Base-by-base conservation (phyloP, 2,888 invertebrate species). In the Philhelius pedissequus region DNA sequence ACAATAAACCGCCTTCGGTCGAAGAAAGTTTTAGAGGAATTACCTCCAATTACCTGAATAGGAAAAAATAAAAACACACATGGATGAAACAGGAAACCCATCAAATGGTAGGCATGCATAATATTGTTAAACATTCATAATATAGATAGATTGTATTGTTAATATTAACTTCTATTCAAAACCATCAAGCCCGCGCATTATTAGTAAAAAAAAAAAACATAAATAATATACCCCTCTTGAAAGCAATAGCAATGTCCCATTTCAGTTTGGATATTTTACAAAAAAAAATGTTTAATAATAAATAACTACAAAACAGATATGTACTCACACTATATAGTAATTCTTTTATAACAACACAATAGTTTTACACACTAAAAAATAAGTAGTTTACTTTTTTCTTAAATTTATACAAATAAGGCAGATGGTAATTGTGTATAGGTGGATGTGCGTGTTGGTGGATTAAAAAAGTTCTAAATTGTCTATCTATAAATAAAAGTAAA, bases 1-100 rank as follows among this genome's bases (percentile, higher is more conserved):
- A 91, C 86, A 70, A 91, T 90, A 84, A 89, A 91, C 76, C 90
- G 89, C 73, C 88, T 88, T 60, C 91, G 90, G 86, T 91, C 90
- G 60, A 86, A 77, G 38, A 87, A 22, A 20, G 87, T 35, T 45
- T 62, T 56, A 6, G 73, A 50, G n/a, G 78, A 48, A 68, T 50
- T 73, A 70, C 20, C 50, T 48, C 78, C 86, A 30, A 54, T 9
- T 11, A 64, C 54, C 86, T 86, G 52, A 43, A 86, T 30, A 45
- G 13, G 32, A 68, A 38, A 73, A 40, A 43, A 15, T 38, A 68
- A 74, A 75, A 13, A 38, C 32, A 68, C 60, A 75, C 18, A 86
- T 81, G 81, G 86, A 81, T 81, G 68, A 82, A 38, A 70, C 38
- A 48, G 58, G n/a, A 43, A 45, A n/a, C 9, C 48, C 70, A 54